Conservation (phyloP, 1,140 invertebrate genomes). For the Bombus sibiricus region DNA sequence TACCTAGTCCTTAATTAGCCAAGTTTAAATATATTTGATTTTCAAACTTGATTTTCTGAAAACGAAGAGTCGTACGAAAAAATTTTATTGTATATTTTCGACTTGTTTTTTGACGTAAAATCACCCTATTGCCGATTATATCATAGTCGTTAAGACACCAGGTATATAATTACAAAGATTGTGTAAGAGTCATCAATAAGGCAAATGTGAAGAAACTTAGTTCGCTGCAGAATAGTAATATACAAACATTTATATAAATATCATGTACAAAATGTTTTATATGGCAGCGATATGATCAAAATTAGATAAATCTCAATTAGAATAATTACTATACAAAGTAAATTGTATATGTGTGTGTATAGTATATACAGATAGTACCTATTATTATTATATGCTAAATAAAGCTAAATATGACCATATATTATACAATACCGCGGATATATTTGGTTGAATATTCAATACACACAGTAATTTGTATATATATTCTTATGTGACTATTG, state of each 20-base stretch:
- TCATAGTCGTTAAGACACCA: too few species aligned
- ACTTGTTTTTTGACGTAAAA: too few species aligned
- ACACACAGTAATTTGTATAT: neutral
- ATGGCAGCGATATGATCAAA: slow-evolving; percentile 31
- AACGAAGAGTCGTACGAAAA: too few species aligned
- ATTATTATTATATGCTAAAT: slow-evolving; percentile 11
- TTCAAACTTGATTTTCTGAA: too few species aligned
- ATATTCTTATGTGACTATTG: neutral
- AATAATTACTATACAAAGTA: slow-evolving; percentile 26
- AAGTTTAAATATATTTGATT: too few species aligned
- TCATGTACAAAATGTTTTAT: slow-evolving; percentile 38
- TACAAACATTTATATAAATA: slow-evolving; percentile 50
- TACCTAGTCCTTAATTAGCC: too few species aligned
- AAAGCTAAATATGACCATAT: slow-evolving; percentile 21
- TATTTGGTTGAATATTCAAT: slow-evolving; percentile 27
- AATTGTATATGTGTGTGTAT: neutral
- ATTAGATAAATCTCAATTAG: slow-evolving; percentile 13
- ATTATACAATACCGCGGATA: slow-evolving; percentile 11
- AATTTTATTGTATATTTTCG: too few species aligned
- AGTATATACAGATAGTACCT: slow-evolving; percentile 23
- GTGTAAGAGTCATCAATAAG: slow-evolving; percentile 6
- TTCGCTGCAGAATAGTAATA: slow-evolving; percentile 40
- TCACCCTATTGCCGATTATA: too few species aligned
- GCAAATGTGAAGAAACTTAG: slow-evolving; percentile 38
- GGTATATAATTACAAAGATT: neutral